phyloP scores from a whole-genome alignment of 2,888 invertebrate genomes.

The Drosophila picticornis region DNA sequence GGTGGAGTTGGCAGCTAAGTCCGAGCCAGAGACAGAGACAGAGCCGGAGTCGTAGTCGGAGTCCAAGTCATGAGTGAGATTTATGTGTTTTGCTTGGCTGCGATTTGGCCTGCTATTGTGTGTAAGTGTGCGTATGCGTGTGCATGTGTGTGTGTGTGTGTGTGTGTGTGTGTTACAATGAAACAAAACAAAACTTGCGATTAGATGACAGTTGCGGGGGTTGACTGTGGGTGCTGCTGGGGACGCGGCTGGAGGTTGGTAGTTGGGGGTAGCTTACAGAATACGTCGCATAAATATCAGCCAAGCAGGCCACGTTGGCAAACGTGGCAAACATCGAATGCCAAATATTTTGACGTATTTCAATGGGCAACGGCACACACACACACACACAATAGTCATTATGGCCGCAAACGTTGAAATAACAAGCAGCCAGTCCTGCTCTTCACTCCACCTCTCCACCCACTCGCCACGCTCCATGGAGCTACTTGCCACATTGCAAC shows the following conservation, averaged over 20 bases:
- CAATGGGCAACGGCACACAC: conserved; percentile 48
- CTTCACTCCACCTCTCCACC: neutral
- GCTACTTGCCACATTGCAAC: conserved; percentile 59
- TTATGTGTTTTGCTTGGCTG: conserved; percentile 80
- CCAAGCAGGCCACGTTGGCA: conserved; percentile 44
- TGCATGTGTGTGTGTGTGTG: conserved; percentile 5
- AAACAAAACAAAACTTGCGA: conserved; percentile 80
- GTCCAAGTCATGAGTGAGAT: conserved; percentile 76
- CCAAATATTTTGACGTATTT: conserved; percentile 81
- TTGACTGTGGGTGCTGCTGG: conserved; percentile 7
- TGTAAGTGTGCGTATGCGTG: neutral
- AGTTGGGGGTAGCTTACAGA: conserved; percentile 7
- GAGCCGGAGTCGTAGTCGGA: conserved; percentile 49
- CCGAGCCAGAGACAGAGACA: conserved; percentile 23
- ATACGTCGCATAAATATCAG: conserved; percentile 59
- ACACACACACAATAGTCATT: conserved; percentile 65
- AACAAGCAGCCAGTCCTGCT: conserved; percentile 50
- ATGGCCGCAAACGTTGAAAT: conserved; percentile 71
- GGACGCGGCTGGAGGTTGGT: conserved; percentile 24
- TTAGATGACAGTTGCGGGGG: conserved; percentile 69
- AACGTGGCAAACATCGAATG: conserved; percentile 79
- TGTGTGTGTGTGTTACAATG: conserved; percentile 67
- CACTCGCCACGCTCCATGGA: neutral
- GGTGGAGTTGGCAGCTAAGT: conserved; percentile 23
- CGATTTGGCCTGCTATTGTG: conserved; percentile 51